Percentiles rank a stretch among this genome's conserved stretches.
phyloP scores from a whole-genome alignment of 1,140 invertebrate species.

The Drosophila takahashii region DNA sequence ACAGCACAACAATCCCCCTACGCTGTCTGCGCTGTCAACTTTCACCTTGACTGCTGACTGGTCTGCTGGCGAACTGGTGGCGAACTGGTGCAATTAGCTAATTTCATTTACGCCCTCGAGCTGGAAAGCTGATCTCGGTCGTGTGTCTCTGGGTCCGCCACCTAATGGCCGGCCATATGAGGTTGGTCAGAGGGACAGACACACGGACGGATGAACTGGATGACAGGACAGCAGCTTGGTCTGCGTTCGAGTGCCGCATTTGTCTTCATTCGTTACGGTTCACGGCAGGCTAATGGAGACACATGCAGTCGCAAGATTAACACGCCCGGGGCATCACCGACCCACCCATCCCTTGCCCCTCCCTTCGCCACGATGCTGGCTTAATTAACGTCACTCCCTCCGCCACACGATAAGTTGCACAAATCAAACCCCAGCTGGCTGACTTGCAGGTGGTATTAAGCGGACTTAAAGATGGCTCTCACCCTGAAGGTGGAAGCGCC shows the following conservation, averaged over 20 bases:
- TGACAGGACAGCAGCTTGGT: slow-evolving; percentile 37
- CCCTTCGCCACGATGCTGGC: slow-evolving; percentile 1
- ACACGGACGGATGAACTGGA: slow-evolving; percentile 10
- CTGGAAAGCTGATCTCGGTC: slow-evolving; percentile 60
- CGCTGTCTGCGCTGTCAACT: slow-evolving; percentile 37
- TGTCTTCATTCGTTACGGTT: slow-evolving; percentile 66
- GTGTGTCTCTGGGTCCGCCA: slow-evolving; percentile 29
- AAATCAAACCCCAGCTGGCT: slow-evolving; percentile 32
- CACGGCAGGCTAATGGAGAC: slow-evolving; percentile 63
- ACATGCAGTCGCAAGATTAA: slow-evolving; percentile 57
- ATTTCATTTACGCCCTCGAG: slow-evolving; percentile 65
- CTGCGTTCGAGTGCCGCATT: slow-evolving; percentile 55
- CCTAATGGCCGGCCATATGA: slow-evolving; percentile 57
- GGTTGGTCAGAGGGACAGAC: background rate
- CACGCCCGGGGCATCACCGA: slow-evolving; percentile 13
- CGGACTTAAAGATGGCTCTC: background rate
- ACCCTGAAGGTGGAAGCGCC: background rate
- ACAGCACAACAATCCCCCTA: slow-evolving; percentile 16
- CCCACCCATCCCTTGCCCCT: background rate
- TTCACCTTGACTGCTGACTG: slow-evolving; percentile 51
- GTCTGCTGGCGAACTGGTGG: slow-evolving; percentile 29
- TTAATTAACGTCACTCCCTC: slow-evolving; percentile 48
- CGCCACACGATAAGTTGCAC: slow-evolving; percentile 26
- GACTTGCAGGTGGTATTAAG: slow-evolving; percentile 4
- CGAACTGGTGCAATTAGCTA: slow-evolving; percentile 70